These are phyloP conservation scores for Penaeus chinensis DNA, from an alignment of 1,140 invertebrate species.

Conservation along the genomic window DNA sequence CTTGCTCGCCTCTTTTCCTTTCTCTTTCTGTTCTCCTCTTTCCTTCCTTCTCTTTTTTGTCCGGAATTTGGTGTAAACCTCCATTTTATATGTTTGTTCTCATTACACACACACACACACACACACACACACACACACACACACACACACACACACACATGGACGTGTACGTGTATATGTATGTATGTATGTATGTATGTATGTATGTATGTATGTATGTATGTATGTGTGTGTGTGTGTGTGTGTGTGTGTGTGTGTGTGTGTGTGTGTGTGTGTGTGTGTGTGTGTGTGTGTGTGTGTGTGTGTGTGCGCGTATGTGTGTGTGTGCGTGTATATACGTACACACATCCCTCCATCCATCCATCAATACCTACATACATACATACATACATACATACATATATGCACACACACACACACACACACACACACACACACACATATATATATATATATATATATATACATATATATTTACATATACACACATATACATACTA, in stretches of 20 bases:
- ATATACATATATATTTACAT: constrained; percentile 2
- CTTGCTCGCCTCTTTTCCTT: no score
- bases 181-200: no score
- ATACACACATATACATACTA: neutral
- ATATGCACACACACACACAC: neutral
- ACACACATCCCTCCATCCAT: neutral
- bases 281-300: neutral
- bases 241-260: neutral
- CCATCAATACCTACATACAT: no score
- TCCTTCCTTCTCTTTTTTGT: no score
- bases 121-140: no score
- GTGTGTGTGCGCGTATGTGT: neutral
- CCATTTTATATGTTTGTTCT: no score
- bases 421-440: neutral
- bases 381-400: neutral
- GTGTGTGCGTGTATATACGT: neutral
- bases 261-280: neutral
- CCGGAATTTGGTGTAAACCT: no score
- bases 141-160: no score
- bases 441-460: neutral
- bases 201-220: no score
- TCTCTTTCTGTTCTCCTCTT: no score
- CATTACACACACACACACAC: no score
- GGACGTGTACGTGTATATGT: no score
- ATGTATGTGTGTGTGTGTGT: neutral